A percentile compares a stretch with the other conserved stretches of the same genome.
Evolutionary conservation across 2,888 invertebrate species (phyloP).

Genomic region (Caenorhabditis uteleia): DNA sequence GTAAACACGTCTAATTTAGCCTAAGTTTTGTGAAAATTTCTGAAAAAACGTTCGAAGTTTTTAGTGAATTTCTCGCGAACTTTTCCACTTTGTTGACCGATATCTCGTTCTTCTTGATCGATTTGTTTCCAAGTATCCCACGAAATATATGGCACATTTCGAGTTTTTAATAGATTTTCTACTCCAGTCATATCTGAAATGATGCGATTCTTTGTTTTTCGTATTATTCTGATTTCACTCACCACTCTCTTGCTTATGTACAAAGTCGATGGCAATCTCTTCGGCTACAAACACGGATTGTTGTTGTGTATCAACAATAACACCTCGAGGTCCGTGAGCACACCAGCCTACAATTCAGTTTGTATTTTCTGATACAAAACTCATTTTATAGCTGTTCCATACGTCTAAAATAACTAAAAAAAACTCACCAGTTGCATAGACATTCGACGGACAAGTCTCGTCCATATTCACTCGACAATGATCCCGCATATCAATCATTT

Average conservation of each 20-base stretch:
- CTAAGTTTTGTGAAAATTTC: too few species aligned
- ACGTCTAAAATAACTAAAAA: not conserved
- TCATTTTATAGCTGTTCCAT: not conserved
- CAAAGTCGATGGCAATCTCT: conserved; percentile 49
- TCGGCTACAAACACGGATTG: conserved; percentile 56
- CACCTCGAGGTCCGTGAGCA: conserved; percentile 63
- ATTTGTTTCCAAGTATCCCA: conserved; percentile 63
- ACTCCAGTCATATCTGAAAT: conserved; percentile 6
- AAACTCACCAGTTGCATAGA: conserved; percentile 53
- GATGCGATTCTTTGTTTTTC: not conserved
- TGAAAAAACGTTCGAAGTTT: conserved; percentile 4
- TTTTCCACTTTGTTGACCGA: conserved; percentile 60
- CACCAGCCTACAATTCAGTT: conserved; percentile 50
- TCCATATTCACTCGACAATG: conserved; percentile 58
- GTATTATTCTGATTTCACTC: not conserved
- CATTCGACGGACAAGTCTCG: conserved; percentile 9
- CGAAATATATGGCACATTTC: conserved; percentile 48
- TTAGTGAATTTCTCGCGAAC: conserved; percentile 60
- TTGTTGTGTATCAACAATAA: conserved; percentile 66
- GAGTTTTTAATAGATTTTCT: conserved; percentile 28
- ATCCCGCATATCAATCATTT: conserved; percentile 59
- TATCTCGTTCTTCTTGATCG: conserved; percentile 56
- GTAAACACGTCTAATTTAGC: too few species aligned
- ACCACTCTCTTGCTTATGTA: conserved; percentile 4
- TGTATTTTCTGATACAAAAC: not conserved